phyloP scores from a whole-genome alignment of 1,140 invertebrate genomes.

The Oncopodura yosiiana region DNA sequence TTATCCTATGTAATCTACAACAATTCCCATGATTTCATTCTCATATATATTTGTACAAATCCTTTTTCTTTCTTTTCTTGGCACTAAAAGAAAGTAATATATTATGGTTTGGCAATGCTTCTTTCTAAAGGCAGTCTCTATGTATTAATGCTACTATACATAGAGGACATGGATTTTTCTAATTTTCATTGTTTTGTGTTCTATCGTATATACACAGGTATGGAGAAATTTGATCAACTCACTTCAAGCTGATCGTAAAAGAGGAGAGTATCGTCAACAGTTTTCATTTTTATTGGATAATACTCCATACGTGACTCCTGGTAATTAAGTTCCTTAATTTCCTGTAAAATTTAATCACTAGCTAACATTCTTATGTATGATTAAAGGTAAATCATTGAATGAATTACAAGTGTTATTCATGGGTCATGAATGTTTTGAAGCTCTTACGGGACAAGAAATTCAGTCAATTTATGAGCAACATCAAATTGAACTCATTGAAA shows the following conservation, averaged over 20 bases:
- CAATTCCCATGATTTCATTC: too few relatives aligned
- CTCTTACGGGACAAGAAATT: slow-evolving; percentile 78
- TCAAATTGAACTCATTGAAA: slow-evolving; percentile 81
- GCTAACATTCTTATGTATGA: slow-evolving; percentile 38
- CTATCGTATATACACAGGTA: slow-evolving; percentile 12
- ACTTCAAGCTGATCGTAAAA: slow-evolving; percentile 37
- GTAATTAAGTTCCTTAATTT: too few relatives aligned
- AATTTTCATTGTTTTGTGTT: too few relatives aligned
- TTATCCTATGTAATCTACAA: too few relatives aligned
- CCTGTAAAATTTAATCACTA: neutral
- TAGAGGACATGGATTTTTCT: too few relatives aligned
- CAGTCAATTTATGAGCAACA: slow-evolving; percentile 89
- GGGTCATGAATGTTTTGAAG: slow-evolving; percentile 81
- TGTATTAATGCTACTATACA: too few relatives aligned
- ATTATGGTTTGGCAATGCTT: too few relatives aligned
- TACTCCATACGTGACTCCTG: slow-evolving; percentile 70
- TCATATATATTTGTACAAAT: too few relatives aligned
- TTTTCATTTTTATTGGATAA: slow-evolving; percentile 89
- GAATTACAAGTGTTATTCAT: slow-evolving; percentile 90
- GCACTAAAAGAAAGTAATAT: too few relatives aligned
- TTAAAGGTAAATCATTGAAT: slow-evolving; percentile 78
- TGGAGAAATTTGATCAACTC: slow-evolving; percentile 33
- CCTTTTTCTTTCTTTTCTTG: too few relatives aligned
- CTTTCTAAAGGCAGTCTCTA: too few relatives aligned
- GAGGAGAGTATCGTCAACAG: slow-evolving; percentile 52